Base-by-base conservation (phyloP, 2,797 vertebrate genomes). In the Lepidocolaptes lacrymiger region DNA sequence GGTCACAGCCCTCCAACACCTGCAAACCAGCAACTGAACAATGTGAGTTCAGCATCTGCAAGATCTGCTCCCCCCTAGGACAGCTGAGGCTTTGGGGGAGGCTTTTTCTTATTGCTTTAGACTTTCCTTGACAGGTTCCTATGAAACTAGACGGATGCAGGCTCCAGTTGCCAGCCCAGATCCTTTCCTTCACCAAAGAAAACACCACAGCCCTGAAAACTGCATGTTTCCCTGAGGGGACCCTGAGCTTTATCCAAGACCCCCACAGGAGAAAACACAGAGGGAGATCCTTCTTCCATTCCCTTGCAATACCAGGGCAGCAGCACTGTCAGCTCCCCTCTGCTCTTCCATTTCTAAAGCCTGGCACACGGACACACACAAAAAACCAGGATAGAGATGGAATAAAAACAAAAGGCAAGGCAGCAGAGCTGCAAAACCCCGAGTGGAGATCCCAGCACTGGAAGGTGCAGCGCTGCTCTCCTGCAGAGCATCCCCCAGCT, bases 281-380 rank as follows among this genome's bases (percentile, higher is more conserved):
- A 55, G 10, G 28, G 36, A 88, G 79, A 67, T 24, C 20, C 22
- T 85, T 8, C 48, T 52, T 28, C 23, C 34, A 48, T 2, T 41
- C 49, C 49, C 56, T 24, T 34, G 32, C 80, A 43, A 30, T 2
- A 34, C 11, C 14, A 18, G 43, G 14, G 27, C 39, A 69, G 68
- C 18, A 46, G 59, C 85, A 14, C 30, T 0, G 0, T 26, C 39
- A 84, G 12, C 41, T 48, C 54, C 37, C 27, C 36, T 49, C 52
- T 41, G 43, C 48, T 64, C 64, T 73, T 46, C 55, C 26, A 12
- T 55, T 58, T 79, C 44, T 59, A 44, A 54, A 81, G 55, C 7
- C 8, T 0, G 4, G 51, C 72, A 66, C 14, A 9, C 0, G 0
- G 17, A 36, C 17, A 20, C 0, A 0, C 5, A 12, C 7, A 30